These are phyloP conservation scores for Hirtodrosophila trivittata DNA, from an alignment of 2,888 invertebrate genomes.

Conservation along the genomic window DNA sequence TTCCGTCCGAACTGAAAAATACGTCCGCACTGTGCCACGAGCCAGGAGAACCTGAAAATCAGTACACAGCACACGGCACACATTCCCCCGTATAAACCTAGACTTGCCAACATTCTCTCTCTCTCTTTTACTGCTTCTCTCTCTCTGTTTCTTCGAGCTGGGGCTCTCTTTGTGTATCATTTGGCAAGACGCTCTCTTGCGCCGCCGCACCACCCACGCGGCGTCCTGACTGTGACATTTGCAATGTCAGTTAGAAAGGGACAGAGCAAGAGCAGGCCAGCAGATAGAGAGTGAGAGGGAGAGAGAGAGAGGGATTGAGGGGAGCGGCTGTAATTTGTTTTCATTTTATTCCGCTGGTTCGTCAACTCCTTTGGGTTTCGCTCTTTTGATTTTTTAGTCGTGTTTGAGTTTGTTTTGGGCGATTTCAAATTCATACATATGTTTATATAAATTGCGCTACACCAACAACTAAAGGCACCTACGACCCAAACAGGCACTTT, in stretches of 20 bases:
- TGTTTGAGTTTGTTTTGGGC: conserved; percentile 16
- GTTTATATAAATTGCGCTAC: conserved; percentile 4
- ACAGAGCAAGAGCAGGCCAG: conserved; percentile 2
- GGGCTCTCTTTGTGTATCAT: conserved; percentile 24
- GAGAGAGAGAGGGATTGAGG: conserved; percentile 1
- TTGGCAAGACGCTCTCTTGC: conserved; percentile 31
- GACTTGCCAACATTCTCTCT: conserved; percentile 27
- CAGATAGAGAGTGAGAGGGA: conserved; percentile 10
- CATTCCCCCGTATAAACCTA: conserved; percentile 38
- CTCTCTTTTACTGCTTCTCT: conserved; percentile 15
- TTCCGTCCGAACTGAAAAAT: conserved; percentile 49
- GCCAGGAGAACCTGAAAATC: conserved; percentile 80
- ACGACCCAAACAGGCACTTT: neutral
- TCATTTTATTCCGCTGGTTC: conserved; percentile 42
- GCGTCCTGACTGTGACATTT: conserved; percentile 63
- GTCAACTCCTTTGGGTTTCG: conserved; percentile 55
- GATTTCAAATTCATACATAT: conserved; percentile 33
- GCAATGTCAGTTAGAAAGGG: conserved; percentile 58
- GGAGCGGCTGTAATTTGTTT: conserved; percentile 57
- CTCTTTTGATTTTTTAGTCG: conserved; percentile 55
- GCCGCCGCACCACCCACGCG: conserved; percentile 49
- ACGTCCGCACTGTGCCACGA: conserved; percentile 78
- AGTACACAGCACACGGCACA: conserved; percentile 72
- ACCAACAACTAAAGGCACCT: conserved; percentile 14
- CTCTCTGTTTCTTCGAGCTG: conserved; percentile 9